These are phyloP conservation scores for Melanotaenia maccullochi DNA, from an alignment of 2,797 vertebrate genomes.

Conservation along the genomic window DNA sequence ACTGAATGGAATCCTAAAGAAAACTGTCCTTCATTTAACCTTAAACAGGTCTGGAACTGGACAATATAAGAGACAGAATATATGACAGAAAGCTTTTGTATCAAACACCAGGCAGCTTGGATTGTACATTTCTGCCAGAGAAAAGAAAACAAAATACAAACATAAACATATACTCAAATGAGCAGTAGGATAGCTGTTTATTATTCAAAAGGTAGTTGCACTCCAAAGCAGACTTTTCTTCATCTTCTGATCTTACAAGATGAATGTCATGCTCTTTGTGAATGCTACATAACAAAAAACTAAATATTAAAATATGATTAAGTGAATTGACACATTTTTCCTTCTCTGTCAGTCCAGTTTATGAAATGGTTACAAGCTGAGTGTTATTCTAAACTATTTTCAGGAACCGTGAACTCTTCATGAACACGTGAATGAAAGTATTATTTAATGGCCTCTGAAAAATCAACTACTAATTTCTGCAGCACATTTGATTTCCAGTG, in stretches of 20 bases:
- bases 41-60: too few relatives aligned
- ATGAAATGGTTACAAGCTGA: not conserved
- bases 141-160: too few relatives aligned
- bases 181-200: not conserved
- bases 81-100: too few relatives aligned
- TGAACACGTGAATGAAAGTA: not conserved
- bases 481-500: conserved; percentile 14
- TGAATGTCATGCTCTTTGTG: not conserved
- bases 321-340: too few relatives aligned
- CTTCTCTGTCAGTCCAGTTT: too few relatives aligned
- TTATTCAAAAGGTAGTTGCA: not conserved
- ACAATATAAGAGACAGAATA: too few relatives aligned
- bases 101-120: too few relatives aligned
- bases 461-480: not conserved
- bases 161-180: not conserved
- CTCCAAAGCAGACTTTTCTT: not conserved
- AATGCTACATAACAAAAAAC: too few relatives aligned
- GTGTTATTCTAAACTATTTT: not conserved
- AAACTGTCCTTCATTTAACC: too few relatives aligned
- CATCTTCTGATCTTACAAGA: not conserved
- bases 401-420: not conserved
- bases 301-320: too few relatives aligned
- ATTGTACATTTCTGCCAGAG: too few relatives aligned
- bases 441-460: not conserved
- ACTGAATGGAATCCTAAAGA: too few relatives aligned